A percentile compares a stretch with the other conserved stretches of the same genome.
Evolutionary conservation across 2,113 vertebrate genomes (phyloP).

Genomic region (Hystrix cristata): DNA sequence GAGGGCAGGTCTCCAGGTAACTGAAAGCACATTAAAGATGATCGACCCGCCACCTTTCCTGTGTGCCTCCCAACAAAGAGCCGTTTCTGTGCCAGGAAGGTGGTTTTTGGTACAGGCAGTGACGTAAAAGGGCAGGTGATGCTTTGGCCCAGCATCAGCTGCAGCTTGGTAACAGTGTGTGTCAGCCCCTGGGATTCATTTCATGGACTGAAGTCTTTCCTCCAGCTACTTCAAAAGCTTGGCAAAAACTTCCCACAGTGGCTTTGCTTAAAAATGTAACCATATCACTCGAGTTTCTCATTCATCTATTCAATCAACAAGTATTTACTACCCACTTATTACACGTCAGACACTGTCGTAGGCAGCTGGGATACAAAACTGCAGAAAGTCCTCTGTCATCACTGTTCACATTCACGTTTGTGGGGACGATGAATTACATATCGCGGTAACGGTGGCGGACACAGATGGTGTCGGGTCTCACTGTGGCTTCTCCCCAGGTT

Average conservation of each 20-base stretch:
- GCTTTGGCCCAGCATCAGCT: background rate
- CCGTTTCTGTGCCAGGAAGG: background rate
- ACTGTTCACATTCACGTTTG: background rate
- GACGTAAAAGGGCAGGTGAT: background rate
- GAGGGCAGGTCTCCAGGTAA: background rate
- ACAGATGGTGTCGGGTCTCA: background rate
- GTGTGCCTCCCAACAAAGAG: background rate
- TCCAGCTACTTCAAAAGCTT: slow-evolving; percentile 28
- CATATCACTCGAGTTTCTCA: background rate
- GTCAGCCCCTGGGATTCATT: background rate
- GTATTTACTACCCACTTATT: background rate
- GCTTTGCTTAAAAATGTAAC: background rate
- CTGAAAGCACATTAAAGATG: background rate
- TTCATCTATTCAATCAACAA: background rate
- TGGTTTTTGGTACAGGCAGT: background rate
- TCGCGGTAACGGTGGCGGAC: background rate
- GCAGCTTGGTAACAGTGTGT: background rate
- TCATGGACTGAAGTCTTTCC: background rate
- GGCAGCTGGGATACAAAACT: background rate
- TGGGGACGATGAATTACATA: background rate
- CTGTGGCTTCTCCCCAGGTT: background rate
- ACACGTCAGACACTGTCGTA: background rate
- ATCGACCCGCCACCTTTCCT: background rate
- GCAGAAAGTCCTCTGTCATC: background rate
- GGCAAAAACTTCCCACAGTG: background rate